Evolutionary conservation across 2,888 invertebrate species (phyloP), one percentile per base, ranked within the genome.

Genomic region (Gerosis bhagava): DNA sequence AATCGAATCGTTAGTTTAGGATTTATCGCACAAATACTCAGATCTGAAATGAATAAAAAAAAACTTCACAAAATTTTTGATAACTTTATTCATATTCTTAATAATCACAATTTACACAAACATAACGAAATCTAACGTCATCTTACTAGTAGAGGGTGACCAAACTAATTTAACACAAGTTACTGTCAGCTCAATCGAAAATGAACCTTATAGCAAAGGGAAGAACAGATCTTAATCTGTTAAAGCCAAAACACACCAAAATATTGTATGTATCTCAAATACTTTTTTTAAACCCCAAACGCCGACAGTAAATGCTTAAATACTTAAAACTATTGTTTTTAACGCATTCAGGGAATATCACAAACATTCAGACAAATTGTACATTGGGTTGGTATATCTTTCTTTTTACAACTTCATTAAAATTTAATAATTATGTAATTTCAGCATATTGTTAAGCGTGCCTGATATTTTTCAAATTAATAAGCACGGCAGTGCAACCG

Each of bases 81-180:
- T 78, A 86, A 86, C 86, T 83, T 83, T 78, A 81, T 81, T 81
- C 70, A 74, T 80, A 76, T 69, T 79, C 63, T 70, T 77, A 67
- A 74, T 78, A 74, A 73, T 77, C 67, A 79, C 81, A 86, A 83
- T 83, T 81, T 86, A 83, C 76, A 86, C 83, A 86, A 87, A 86
- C 84, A 81, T 83, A 86, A 87, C 86, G 83, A 77, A 77, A 78
- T 63, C 75, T 80, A 78, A 63, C 66, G 70, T 74, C 73, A 73
- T 75, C 73, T 67, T 70, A 67, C 63, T 58, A 39, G 11, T 16
- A n/a, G 3, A 26, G 29, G 24, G 39, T 15, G 35, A 37, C 37
- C 31, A 31, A 17, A 45, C 22, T 37, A 45, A 31, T 45, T 45
- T 37, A 37, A 45, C 22, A 15, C 22, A n/a, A n/a, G n/a, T n/a